Evolutionary conservation across 2,888 invertebrate genomes (phyloP), one percentile per base, ranked within the genome.

Genomic region (Pollenia angustigena): DNA sequence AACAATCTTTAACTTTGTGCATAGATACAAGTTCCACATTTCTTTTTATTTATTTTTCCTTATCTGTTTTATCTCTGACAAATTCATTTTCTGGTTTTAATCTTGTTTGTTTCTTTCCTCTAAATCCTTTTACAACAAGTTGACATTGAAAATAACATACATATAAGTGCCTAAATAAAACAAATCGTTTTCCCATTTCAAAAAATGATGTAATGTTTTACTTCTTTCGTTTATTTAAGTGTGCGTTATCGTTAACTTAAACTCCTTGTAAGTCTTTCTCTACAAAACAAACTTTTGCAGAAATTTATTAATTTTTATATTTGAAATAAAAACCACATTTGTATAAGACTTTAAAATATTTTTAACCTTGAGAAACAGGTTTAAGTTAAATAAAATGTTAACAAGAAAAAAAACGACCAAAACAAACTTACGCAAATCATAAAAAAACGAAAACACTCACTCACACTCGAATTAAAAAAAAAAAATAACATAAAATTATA

Each of bases 331-430:
- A 60, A 50, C 16, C 42, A 44, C 42, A 64, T 62, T 44, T 42
- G 46, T 56, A 2, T 72, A 10, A 10, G 18, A 16, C 16, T 72
- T 40, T 46, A 42, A 72, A 79, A 58, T 62, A n/a, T 48, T 58
- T 82, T 82, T 83, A 87, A 87, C 86, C 86, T 87, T 87, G 86
- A 83, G 83, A 87, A 87, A 87, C 86, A 87, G 86, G 86, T 87
- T 87, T 52, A 80, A 48, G 52, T 54, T 42, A 50, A 81, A 85
- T 42, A 50, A 81, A 85, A 82, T 81, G 56, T 58, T 23, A 78
- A 40, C 23, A 66, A 23, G 56, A 68, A 52, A 52, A 64, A 50
- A 32, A 62, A 14, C 52, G 16, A 32, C 12, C 23, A 74, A 85
- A 68, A 68, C 12, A 76, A 81, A 82, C 76, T 85, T 85, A 85